A percentile compares a stretch with the other conserved stretches of the same genome.
Conservation (phyloP, 2,888 invertebrate genomes). For the Drosophila borborema region DNA sequence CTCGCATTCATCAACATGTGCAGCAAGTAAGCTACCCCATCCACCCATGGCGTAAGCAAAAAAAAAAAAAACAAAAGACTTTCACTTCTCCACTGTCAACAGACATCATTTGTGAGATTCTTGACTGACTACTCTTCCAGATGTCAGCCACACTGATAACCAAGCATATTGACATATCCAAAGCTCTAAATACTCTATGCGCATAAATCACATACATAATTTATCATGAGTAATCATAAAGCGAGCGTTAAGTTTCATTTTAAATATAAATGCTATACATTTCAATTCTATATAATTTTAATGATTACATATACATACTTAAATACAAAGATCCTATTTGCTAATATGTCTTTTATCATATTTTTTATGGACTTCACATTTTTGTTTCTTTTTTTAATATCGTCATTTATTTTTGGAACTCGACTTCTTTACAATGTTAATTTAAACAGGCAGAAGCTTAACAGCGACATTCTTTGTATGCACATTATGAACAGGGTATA, state of each 20-base stretch:
- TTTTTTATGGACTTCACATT: not conserved
- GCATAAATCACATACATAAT: not conserved
- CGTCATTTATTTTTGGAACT: not conserved
- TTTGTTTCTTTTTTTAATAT: not conserved
- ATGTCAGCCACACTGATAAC: slow-evolving; percentile 4
- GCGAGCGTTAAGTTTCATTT: no score
- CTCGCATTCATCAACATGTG: slow-evolving; percentile 77
- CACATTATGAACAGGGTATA: slow-evolving; percentile 44
- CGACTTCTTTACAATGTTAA: not conserved
- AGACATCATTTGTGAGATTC: slow-evolving; percentile 67
- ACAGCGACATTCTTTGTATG: not conserved
- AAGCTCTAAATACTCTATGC: slow-evolving; percentile 21
- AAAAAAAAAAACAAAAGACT: slow-evolving; percentile 56
- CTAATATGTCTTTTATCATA: not conserved
- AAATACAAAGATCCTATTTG: not conserved
- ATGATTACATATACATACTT: not conserved
- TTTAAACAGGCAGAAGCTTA: not conserved
- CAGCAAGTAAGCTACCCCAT: slow-evolving; percentile 41
- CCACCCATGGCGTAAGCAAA: slow-evolving; percentile 12
- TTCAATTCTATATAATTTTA: not conserved
- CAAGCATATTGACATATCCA: not conserved
- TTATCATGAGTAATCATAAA: not conserved
- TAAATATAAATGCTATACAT: not conserved
- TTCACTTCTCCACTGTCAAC: slow-evolving; percentile 65
- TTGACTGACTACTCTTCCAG: slow-evolving; percentile 42